Evolutionary conservation across 2,888 invertebrate species (phyloP), one percentile per base, ranked within the genome.

Genomic region (Zaprionus obscuricornis): DNA sequence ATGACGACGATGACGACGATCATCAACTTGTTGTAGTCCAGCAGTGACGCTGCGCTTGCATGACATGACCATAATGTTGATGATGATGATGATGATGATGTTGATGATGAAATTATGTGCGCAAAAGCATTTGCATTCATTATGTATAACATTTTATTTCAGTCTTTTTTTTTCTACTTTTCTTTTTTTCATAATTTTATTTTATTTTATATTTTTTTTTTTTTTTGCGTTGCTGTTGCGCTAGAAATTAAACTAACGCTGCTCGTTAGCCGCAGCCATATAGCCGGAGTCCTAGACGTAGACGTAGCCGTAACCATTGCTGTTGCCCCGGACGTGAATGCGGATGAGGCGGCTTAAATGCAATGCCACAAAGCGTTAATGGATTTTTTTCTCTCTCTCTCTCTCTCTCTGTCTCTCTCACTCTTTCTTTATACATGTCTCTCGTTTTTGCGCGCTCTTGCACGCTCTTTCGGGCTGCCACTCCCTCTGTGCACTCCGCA

Each of bases 211-310:
- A 22, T 43, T 27, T 52, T 66, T 52, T 50, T 45, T 58, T 29
- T 43, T 54, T 31, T n/a, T 40, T 46, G 31, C 18, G 34, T 57
- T 46, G 37, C 26, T 52, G 45, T 37, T 58, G 71, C 55, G 54
- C 76, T 77, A 82, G 82, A 86, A 82, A 86, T 82, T 86, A 84
- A 82, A 86, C 86, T 85, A 82, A 82, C 85, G 86, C 66, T 36
- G 84, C 84, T 78, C 78, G 78, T 78, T 85, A 78, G 75, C 56
- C 54, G 13, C 20, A 26, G 39, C 22, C 24, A 24, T 11, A n/a
- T 6, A 10, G 10, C 18, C 10, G 11, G 18, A 24, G 22, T 3
- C 4, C 13, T 13, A 10, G 16, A 6, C 11, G 10, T 4, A 5
- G n/a, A n/a, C 10, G 33, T 17, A 24, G 36, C 11, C 17, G 18